Percentiles rank a stretch among this genome's conserved stretches.
phyloP scores from a whole-genome alignment of 2,888 invertebrate genomes.

The Hanleya hanleyi region DNA sequence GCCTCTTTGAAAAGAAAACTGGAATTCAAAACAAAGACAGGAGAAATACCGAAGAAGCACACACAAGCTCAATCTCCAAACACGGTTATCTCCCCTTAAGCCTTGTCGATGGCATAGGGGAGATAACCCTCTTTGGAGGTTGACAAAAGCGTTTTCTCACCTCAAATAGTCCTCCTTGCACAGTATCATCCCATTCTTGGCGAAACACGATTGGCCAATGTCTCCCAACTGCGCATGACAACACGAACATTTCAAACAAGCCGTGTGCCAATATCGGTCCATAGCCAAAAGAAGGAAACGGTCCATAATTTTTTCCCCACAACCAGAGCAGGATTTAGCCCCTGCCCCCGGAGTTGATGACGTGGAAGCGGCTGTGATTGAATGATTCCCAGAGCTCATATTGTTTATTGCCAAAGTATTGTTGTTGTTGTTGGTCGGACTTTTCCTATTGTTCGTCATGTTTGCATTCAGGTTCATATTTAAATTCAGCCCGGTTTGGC shows the following conservation, averaged over 20 bases:
- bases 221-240: slow-evolving; percentile 92
- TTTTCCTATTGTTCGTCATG: background rate
- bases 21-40: too few relatives aligned
- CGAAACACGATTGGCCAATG: slow-evolving; percentile 92
- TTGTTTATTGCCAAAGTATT: background rate
- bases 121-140: too few relatives aligned
- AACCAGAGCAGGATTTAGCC: slow-evolving; percentile 85
- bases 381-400: slow-evolving; percentile 14
- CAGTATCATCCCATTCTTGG: slow-evolving; percentile 93
- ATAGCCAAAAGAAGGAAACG: slow-evolving; percentile 92
- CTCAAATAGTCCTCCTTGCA: slow-evolving; percentile 96
- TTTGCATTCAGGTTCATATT: slow-evolving; percentile 6
- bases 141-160: slow-evolving; percentile 79
- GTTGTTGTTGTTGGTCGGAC: background rate
- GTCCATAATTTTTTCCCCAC: slow-evolving; percentile 91
- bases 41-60: too few relatives aligned
- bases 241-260: slow-evolving; percentile 94
- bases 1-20: too few relatives aligned
- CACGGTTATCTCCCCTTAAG: too few relatives aligned
- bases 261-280: slow-evolving; percentile 97
- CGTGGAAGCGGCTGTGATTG: slow-evolving; percentile 20
- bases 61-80: too few relatives aligned
- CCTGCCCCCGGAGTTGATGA: slow-evolving; percentile 20
- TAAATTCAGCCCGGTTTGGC: too few relatives aligned
- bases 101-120: too few relatives aligned